A percentile compares a stretch with the other conserved stretches of the same genome.
phyloP scores from a whole-genome alignment of 2,888 invertebrate species.

The Thymelicus lineola region DNA sequence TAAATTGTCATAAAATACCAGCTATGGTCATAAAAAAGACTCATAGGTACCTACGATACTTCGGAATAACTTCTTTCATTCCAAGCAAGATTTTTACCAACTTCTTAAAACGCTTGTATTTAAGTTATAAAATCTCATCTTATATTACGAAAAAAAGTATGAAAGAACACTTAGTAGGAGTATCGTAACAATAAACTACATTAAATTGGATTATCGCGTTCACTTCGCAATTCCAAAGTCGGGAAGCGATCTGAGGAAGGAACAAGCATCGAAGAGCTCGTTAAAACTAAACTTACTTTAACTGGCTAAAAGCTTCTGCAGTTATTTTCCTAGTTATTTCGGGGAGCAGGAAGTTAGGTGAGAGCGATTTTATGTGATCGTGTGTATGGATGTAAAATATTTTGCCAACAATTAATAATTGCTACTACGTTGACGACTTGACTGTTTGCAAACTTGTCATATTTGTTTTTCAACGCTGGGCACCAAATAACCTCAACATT shows the following conservation, averaged over 20 bases:
- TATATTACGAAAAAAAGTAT: not conserved
- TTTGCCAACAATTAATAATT: no score
- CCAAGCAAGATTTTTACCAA: no score
- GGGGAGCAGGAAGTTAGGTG: not conserved
- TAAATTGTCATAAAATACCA: no score
- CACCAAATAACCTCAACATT: no score
- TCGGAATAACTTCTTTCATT: no score
- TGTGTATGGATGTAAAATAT: not conserved
- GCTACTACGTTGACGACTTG: no score
- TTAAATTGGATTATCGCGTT: constrained; percentile 30
- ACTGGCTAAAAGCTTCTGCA: constrained; percentile 15
- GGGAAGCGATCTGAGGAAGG: constrained; percentile 13
- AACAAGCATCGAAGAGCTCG: constrained; percentile 13
- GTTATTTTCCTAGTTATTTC: constrained; percentile 21
- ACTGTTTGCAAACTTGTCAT: no score
- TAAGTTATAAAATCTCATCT: not conserved
- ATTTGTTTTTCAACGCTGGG: no score
- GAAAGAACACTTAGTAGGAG: not conserved
- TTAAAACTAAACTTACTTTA: constrained; percentile 32
- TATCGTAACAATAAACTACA: constrained; percentile 10
- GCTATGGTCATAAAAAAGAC: no score
- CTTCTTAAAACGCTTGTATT: no score
- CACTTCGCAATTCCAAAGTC: constrained; percentile 4
- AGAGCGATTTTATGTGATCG: constrained; percentile 6
- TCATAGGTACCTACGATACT: no score